phyloP scores from a whole-genome alignment of 2,797 vertebrate species.

The Meda fulgida region DNA sequence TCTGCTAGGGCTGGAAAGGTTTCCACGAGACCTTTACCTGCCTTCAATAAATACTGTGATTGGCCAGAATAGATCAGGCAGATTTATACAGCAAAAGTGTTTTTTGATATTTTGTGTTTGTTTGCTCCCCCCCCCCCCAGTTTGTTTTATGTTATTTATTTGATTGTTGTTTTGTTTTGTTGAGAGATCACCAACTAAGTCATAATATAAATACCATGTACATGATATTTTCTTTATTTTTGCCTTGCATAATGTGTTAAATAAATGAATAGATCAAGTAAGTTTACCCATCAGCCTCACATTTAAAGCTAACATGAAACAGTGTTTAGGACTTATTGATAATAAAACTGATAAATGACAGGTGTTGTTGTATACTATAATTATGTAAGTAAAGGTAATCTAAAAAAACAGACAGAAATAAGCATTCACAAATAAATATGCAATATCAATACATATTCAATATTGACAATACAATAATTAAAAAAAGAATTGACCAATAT shows the following conservation, averaged over 20 bases:
- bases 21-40: slow-evolving; percentile 44
- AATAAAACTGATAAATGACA: neutral
- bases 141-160: neutral
- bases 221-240: neutral
- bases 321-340: neutral
- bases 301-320: neutral
- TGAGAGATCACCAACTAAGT: too few relatives aligned
- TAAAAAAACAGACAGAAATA: neutral
- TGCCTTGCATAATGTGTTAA: neutral
- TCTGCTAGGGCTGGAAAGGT: slow-evolving; percentile 53
- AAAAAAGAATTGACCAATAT: neutral
- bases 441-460: neutral
- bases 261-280: neutral
- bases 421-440: neutral
- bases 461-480: neutral
- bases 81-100: neutral
- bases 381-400: neutral
- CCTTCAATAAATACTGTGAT: slow-evolving; percentile 15
- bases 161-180: neutral
- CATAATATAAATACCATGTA: too few relatives aligned
- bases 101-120: neutral
- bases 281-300: neutral
- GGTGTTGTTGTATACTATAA: neutral
- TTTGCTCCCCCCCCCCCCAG: neutral
- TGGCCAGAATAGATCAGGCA: neutral